A percentile compares a stretch with the other conserved stretches of the same genome.
Evolutionary conservation across 2,888 invertebrate genomes (phyloP).

Genomic region (Hirtodrosophila duncani): DNA sequence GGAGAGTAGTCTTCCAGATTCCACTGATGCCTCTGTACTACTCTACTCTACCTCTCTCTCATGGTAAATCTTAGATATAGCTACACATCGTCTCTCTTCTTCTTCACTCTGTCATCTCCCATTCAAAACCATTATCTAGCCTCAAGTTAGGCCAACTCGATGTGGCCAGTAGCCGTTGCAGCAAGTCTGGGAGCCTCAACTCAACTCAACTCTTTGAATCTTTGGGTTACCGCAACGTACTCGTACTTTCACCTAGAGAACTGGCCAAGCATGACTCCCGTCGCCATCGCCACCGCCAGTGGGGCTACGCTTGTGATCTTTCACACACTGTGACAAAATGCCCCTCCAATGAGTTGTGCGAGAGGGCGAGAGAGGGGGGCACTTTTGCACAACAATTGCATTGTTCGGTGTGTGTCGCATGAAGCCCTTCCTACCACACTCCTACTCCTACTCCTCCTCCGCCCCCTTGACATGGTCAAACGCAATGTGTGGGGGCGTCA

Average conservation of each 20-base stretch:
- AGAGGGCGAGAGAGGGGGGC: neutral
- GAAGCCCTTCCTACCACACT: slow-evolving; percentile 19
- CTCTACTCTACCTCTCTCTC: no score
- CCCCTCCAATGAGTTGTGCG: neutral
- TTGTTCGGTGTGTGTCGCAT: slow-evolving; percentile 53
- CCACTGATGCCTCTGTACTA: no score
- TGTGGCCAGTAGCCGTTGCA: no score
- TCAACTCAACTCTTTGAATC: no score
- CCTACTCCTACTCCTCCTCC: neutral
- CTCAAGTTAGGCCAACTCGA: no score
- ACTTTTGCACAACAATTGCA: slow-evolving; percentile 61
- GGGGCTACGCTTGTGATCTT: slow-evolving; percentile 48
- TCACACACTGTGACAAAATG: slow-evolving; percentile 44
- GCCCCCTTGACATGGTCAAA: slow-evolving; percentile 17
- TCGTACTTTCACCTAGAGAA: slow-evolving; percentile 57
- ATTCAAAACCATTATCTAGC: no score
- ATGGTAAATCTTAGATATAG: no score
- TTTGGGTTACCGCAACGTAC: no score
- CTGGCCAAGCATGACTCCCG: slow-evolving; percentile 43
- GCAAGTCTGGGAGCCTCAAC: no score
- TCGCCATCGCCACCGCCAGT: neutral
- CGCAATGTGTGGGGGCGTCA: slow-evolving; percentile 67
- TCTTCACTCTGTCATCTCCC: no score
- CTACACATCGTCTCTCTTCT: no score
- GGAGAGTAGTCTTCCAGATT: no score